phyloP scores from a whole-genome alignment of 2,888 invertebrate species.

The Noctua fimbriata region DNA sequence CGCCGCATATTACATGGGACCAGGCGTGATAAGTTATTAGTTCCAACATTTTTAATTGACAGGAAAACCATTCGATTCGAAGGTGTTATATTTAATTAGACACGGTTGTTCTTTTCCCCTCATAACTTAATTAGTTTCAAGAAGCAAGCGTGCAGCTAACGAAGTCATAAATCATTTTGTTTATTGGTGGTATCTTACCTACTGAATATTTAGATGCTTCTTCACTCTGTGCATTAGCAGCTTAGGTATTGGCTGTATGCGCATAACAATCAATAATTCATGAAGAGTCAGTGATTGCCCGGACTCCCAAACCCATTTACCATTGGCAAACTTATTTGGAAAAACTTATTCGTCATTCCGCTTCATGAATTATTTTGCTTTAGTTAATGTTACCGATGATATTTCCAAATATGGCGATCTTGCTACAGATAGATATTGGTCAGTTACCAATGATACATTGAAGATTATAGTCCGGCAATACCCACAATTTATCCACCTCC shows the following conservation, averaged over 20 bases:
- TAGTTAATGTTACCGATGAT: slow-evolving; percentile 10
- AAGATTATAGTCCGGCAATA: slow-evolving; percentile 8
- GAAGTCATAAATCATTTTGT: slow-evolving; percentile 48
- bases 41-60: slow-evolving; percentile 44
- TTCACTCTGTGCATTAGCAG: slow-evolving; percentile 22
- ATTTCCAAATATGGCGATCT: slow-evolving; percentile 18
- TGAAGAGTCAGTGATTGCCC: slow-evolving; percentile 34
- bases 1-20: no score
- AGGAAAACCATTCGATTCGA: not conserved
- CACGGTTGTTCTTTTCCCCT: slow-evolving; percentile 9
- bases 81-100: slow-evolving; percentile 16
- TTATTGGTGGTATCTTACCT: slow-evolving; percentile 10
- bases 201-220: slow-evolving; percentile 17
- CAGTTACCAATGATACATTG: slow-evolving; percentile 2
- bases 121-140: slow-evolving; percentile 35
- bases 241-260: slow-evolving; percentile 15
- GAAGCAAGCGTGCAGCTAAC: slow-evolving; percentile 39
- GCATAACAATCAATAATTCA: slow-evolving; percentile 50
- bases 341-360: slow-evolving; percentile 37
- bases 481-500: slow-evolving; percentile 36
- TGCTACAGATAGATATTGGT: slow-evolving; percentile 15
- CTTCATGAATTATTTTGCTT: slow-evolving; percentile 14
- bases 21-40: no score
- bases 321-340: slow-evolving; percentile 43
- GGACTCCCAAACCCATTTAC: slow-evolving; percentile 30